These are phyloP conservation scores for Paracyprichromis sp. DNA, from an alignment of 2,113 vertebrate genomes.

Conservation along the genomic window DNA sequence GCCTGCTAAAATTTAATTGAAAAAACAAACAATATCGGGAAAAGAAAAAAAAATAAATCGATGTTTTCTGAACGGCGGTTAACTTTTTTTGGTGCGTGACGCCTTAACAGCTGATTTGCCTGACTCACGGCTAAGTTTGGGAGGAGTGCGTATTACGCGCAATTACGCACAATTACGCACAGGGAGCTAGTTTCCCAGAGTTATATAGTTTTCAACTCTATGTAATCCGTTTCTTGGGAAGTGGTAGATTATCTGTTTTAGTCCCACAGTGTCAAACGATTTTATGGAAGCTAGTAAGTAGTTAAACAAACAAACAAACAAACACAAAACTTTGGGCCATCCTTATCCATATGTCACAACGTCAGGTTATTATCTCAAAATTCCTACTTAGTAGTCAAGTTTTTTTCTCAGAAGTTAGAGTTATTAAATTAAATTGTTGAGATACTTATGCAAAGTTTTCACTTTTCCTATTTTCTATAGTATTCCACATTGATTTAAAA, in stretches of 20 bases:
- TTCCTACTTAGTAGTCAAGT: not conserved
- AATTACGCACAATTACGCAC: not conserved
- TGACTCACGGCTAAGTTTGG: not conserved
- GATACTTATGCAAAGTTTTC: not conserved
- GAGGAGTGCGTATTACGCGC: not conserved
- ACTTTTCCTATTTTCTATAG: not conserved
- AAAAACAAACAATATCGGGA: not conserved
- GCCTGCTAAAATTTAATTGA: not conserved
- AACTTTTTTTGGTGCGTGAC: not conserved
- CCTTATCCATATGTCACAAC: not conserved
- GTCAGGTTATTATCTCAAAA: not conserved
- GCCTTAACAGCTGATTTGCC: not conserved
- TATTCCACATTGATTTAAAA: not conserved
- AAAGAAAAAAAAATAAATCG: not conserved
- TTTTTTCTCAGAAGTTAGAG: not conserved
- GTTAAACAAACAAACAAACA: not conserved
- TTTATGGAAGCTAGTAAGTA: not conserved
- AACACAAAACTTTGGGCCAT: not conserved
- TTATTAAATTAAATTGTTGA: not conserved
- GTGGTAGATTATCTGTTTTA: not conserved
- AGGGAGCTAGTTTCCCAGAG: not conserved
- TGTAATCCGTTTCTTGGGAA: not conserved
- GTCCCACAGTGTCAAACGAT: not conserved
- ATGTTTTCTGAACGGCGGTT: not conserved
- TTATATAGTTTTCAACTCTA: not conserved